Evolutionary conservation across 2,888 invertebrate genomes (phyloP).

Genomic region (Tupiocoris notatus): DNA sequence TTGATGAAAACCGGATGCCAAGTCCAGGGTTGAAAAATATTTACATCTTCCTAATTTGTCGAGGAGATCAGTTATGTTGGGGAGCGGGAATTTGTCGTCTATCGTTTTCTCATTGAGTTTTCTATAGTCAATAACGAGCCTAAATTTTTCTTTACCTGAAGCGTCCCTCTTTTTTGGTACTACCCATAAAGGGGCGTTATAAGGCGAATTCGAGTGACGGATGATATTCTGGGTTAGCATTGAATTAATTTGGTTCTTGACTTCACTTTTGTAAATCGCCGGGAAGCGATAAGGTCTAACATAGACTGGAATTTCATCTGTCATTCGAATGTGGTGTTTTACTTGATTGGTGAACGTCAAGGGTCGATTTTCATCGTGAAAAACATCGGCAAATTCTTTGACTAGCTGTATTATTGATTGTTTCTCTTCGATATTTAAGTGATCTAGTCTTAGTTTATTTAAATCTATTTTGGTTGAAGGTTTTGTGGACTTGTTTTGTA

Average conservation of each 20-base stretch:
- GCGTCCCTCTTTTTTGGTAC: conserved; percentile 7
- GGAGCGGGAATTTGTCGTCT: conserved; percentile 2
- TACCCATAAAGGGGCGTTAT: conserved; percentile 8
- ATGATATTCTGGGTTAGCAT: conserved; percentile 8
- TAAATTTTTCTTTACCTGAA: neutral
- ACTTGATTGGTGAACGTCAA: neutral
- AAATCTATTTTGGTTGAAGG: neutral
- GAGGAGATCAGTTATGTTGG: neutral
- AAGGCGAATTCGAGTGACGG: neutral
- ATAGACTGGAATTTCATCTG: conserved; percentile 9
- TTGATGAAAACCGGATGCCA: neutral
- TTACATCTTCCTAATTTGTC: neutral
- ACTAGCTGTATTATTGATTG: neutral
- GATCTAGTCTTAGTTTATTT: neutral
- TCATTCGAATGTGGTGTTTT: conserved; percentile 22
- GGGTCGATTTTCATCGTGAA: neutral
- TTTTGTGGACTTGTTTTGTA: neutral
- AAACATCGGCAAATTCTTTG: conserved; percentile 1
- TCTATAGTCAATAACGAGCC: neutral
- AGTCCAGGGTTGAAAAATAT: neutral
- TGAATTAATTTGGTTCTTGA: neutral
- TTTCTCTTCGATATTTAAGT: conserved; percentile 11
- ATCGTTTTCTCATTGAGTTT: neutral
- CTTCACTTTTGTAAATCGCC: neutral
- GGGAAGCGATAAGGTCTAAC: neutral